Evolutionary conservation across 2,888 invertebrate genomes (phyloP).

Genomic region (Taphrorychus bicolor): DNA sequence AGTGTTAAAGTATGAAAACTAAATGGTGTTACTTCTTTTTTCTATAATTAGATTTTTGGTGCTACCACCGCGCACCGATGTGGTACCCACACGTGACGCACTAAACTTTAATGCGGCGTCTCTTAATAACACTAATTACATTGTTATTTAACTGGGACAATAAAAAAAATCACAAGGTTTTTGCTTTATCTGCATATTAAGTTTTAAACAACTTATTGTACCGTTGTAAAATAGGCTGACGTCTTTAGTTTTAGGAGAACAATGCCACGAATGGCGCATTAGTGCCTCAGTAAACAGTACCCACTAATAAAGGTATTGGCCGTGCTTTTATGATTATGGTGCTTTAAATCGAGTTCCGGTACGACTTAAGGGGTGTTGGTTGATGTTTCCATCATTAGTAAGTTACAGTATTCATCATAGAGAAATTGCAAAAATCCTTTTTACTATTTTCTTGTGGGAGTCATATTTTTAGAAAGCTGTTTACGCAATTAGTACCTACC

Average conservation of each 20-base stretch:
- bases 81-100: too few relatives aligned
- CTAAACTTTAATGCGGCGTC: too few relatives aligned
- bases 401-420: neutral
- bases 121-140: neutral
- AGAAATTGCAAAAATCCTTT: neutral
- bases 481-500: neutral
- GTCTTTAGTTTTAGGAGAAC: neutral
- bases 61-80: too few relatives aligned
- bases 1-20: too few relatives aligned
- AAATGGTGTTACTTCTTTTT: too few relatives aligned
- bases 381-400: neutral
- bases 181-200: neutral
- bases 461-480: neutral
- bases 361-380: neutral
- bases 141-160: neutral
- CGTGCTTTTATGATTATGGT: too few relatives aligned
- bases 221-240: neutral
- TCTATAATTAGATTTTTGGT: too few relatives aligned
- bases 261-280: neutral
- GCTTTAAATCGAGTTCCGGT: too few relatives aligned
- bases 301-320: too few relatives aligned
- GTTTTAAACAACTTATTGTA: neutral
- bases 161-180: neutral
- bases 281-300: neutral
- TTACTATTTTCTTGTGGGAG: neutral